A percentile compares a stretch with the other conserved stretches of the same genome.
These are phyloP conservation scores for Poeciliopsis occidentalis DNA, from an alignment of 2,113 vertebrate species.

Conservation along the genomic window DNA sequence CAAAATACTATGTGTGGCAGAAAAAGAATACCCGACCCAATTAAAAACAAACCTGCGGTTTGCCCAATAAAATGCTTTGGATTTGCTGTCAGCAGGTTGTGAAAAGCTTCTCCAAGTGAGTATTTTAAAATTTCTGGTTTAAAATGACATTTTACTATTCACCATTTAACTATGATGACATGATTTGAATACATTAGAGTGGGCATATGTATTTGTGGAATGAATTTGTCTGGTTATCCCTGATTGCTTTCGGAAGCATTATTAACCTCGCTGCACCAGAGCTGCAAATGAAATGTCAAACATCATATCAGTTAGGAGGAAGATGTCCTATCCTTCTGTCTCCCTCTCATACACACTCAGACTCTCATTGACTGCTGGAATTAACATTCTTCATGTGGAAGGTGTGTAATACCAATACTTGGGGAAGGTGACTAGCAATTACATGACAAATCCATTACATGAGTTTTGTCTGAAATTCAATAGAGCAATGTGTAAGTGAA, in stretches of 20 bases:
- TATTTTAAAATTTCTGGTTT: constrained; percentile 41
- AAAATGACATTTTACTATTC: constrained; percentile 69
- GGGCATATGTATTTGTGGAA: neutral
- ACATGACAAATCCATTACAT: constrained; percentile 50
- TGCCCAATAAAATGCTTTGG: neutral
- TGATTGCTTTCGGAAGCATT: constrained; percentile 73
- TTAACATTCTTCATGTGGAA: constrained; percentile 50
- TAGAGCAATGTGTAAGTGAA: constrained; percentile 70
- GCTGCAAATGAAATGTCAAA: constrained; percentile 79
- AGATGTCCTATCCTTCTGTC: constrained; percentile 41
- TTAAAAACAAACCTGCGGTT: neutral
- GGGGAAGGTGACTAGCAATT: constrained; percentile 53
- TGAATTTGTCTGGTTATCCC: constrained; percentile 15
- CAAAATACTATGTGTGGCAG: no score
- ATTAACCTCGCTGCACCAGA: constrained; percentile 78
- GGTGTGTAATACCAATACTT: constrained; percentile 36
- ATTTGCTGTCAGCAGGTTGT: constrained; percentile 4
- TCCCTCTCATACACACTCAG: constrained; percentile 10
- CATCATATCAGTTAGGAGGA: constrained; percentile 73
- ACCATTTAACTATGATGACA: constrained; percentile 50
- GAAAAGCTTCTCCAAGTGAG: constrained; percentile 24
- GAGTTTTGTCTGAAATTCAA: constrained; percentile 41
- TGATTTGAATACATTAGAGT: constrained; percentile 58
- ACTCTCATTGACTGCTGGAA: constrained; percentile 35
- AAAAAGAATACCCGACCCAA: no score